Base-by-base conservation (phyloP, 2,888 invertebrate species). In the Tachina lurida region DNA sequence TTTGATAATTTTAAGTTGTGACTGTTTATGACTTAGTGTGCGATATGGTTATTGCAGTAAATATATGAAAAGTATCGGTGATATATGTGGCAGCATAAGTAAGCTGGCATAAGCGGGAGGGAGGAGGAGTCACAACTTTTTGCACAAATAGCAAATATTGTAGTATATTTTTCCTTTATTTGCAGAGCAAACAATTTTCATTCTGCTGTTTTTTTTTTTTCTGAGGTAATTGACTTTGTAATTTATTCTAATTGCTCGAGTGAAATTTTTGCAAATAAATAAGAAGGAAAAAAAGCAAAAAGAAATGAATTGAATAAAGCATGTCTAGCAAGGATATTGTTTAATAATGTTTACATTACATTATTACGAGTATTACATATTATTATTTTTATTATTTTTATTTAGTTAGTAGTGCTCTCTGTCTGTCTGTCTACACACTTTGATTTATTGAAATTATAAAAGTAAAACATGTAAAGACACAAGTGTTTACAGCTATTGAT, bases 181-280 rank as follows among this genome's bases (percentile, higher is more conserved):
- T 82, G 82, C 82, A 63, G 56, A 76, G 75, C 82, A 82, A 82
- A 82, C 82, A 82, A 19, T 81, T 71, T 74, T 71, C 49, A 39
- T 76, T 71, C 65, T 13, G 88, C 89, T 31, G 31, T 4, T 31
- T 3, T 4, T 3, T 31, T 49, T 67, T 60, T 54, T 73, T 56
- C 74, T 67, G 56, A 86, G 86, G 86, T 86, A 86, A 90, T 91
- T 90, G 91, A 91, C 91, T 90, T 91, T 90, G 91, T 91, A 91
- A 91, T 91, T 91, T 91, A 91, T 91, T 91, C 91, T 91, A 91
- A 91, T 91, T 91, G 91, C 90, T 89, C 70, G 81, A 76, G 68
- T 70, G 74, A 81, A 81, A 79, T 65, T 79, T 78, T 79, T 56
- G 47, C 71, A 75, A 75, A 75, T 75, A 84, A 78, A 76, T 65